These are phyloP conservation scores for Cydia pomonella DNA, from an alignment of 1,140 invertebrate species.

Conservation along the genomic window DNA sequence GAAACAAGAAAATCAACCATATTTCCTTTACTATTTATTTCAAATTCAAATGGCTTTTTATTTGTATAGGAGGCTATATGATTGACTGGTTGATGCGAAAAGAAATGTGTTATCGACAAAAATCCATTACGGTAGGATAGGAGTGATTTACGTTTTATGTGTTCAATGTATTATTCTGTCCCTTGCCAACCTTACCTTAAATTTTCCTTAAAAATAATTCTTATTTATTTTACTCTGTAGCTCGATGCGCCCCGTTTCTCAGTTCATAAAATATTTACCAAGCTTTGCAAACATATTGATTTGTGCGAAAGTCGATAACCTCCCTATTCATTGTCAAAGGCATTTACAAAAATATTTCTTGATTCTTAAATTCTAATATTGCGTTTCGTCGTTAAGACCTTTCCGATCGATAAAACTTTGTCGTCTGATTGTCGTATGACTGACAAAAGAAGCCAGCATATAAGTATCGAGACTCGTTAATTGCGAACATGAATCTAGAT, in stretches of 20 bases:
- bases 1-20: too few relatives aligned
- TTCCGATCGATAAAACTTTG: not conserved
- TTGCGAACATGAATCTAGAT: not conserved
- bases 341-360: not conserved
- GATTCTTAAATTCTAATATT: not conserved
- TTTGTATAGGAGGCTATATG: too few relatives aligned
- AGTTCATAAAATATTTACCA: not conserved
- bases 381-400: too few relatives aligned
- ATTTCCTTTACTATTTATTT: too few relatives aligned
- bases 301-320: not conserved
- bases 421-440: not conserved
- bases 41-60: too few relatives aligned
- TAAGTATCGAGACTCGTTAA: too few relatives aligned
- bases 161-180: not conserved
- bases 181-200: not conserved
- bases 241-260: not conserved
- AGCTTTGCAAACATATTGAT: not conserved
- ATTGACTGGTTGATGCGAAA: too few relatives aligned
- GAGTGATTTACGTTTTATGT: too few relatives aligned
- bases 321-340: not conserved
- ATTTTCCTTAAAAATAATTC: not conserved
- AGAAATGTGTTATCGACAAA: too few relatives aligned
- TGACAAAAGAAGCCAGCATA: not conserved
- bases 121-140: too few relatives aligned
- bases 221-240: not conserved